Evolutionary conservation across 2,113 vertebrate species (phyloP), one percentile per base, ranked within the genome.

Genomic region (Stegostoma tigrinum): DNA sequence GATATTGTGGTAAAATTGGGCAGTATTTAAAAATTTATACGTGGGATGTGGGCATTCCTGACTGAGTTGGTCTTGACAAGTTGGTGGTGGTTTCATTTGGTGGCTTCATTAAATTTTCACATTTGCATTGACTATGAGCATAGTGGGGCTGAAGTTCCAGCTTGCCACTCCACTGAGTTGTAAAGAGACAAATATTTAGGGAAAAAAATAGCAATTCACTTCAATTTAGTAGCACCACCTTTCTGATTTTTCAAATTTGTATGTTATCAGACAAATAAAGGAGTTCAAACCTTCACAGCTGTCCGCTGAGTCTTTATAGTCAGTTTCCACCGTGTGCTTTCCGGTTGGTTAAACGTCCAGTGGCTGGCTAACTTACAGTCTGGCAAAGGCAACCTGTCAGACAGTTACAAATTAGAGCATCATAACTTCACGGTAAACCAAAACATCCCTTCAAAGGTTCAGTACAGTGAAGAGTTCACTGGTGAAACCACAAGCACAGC

Each of bases 321-420:
- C 80, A 99, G 96, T 96, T 98, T 99, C 75, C 97, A 97, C 27
- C 95, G 97, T 96, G 97, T 96, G 96, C 97, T 98, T 96, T 97
- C 97, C 0, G 96, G 96, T 95, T 98, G 98, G 96, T 97, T 96
- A 14, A 98, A 96, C 64, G 98, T 99, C 99, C 99, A 99, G 96
- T 99, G 98, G 68, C 99, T 99, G 12, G 98, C 96, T 97, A 99
- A 98, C 93, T 97, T 98, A 96, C 97, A 97, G 70, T 98, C 98
- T 55, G 99, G 98, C 95, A 99, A 97, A 0, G 98, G 98, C 78
- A 99, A 97, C 97, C 99, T 99, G 96, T 96, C 96, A 97, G 97
- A 95, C 4, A 97, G 24, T 45, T 70, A 70, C 67, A 70, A 68
- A 15, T 95, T 95, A 95, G 42, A 94, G 42, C 91, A 94, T 45